Conservation (phyloP, 2,888 invertebrate genomes). For the Colostygia pectinataria region DNA sequence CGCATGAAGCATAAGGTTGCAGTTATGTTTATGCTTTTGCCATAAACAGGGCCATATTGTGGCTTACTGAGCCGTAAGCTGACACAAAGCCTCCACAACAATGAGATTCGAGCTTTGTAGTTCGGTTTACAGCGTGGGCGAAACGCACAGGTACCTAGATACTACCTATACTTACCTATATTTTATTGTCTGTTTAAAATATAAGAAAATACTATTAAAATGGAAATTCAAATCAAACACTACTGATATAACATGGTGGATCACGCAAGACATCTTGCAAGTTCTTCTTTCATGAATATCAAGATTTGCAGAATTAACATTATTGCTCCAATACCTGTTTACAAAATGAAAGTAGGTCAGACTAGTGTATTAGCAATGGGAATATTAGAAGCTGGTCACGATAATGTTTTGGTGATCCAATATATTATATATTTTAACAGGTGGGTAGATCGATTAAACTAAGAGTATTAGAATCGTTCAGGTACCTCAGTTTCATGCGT, state of each 20-base stretch:
- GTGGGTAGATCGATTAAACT: too few species aligned
- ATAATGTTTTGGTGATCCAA: too few species aligned
- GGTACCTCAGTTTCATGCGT: slow-evolving; percentile 59
- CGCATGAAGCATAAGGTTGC: slow-evolving; percentile 19
- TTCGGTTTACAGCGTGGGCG: slow-evolving; percentile 52
- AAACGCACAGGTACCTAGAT: slow-evolving; percentile 31
- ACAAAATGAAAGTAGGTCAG: too few species aligned
- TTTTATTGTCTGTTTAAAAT: slow-evolving; percentile 43
- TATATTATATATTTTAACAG: too few species aligned
- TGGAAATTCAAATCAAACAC: too few species aligned
- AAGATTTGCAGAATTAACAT: too few species aligned
- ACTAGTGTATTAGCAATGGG: too few species aligned
- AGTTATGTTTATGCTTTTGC: slow-evolving; percentile 30
- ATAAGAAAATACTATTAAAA: too few species aligned
- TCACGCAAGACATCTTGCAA: too few species aligned
- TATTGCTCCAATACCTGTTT: not conserved
- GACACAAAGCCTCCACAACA: slow-evolving; percentile 58
- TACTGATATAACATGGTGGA: too few species aligned
- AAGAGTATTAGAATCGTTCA: slow-evolving; percentile 64
- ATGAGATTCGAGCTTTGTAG: slow-evolving; percentile 46
- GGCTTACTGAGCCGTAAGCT: slow-evolving; percentile 43
- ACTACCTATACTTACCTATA: slow-evolving; percentile 41
- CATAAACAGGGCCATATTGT: slow-evolving; percentile 30
- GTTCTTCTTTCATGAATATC: too few species aligned
- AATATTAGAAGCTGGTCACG: too few species aligned